Evolutionary conservation across 2,113 vertebrate species (phyloP).

Genomic region (Hemiscyllium ocellatum): DNA sequence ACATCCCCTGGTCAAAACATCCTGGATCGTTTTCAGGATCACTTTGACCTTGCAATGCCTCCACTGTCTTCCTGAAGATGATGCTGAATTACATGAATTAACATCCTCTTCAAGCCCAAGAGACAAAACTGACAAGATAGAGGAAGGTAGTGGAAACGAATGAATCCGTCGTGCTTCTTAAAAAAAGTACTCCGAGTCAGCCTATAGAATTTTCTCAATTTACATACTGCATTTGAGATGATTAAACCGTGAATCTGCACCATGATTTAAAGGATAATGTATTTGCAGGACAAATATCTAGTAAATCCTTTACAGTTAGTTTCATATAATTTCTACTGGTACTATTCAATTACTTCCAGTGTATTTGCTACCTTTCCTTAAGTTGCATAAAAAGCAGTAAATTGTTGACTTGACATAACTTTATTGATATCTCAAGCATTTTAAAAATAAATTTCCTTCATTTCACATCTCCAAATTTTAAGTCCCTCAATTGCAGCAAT

Average conservation of each 20-base stretch:
- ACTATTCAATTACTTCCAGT: neutral
- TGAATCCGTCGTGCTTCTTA: neutral
- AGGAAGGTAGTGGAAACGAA: neutral
- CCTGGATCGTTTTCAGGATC: neutral
- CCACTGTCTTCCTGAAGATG: neutral
- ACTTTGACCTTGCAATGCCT: slow-evolving; percentile 3
- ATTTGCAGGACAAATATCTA: neutral
- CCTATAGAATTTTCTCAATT: neutral
- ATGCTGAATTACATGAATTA: neutral
- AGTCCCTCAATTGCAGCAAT: neutral
- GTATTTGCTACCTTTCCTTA: neutral
- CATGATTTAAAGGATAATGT: neutral
- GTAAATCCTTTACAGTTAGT: neutral
- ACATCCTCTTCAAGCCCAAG: too few relatives aligned
- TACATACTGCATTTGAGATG: neutral
- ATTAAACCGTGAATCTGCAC: neutral
- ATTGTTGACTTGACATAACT: neutral
- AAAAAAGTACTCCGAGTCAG: neutral
- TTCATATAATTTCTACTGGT: neutral
- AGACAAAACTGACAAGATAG: neutral
- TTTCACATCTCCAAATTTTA: neutral
- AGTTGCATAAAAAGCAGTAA: neutral
- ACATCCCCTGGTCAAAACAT: neutral
- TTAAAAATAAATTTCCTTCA: neutral
- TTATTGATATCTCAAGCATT: neutral